Percentiles rank a stretch among this genome's conserved stretches.
phyloP scores from a whole-genome alignment of 2,797 vertebrate species.

The Adelosebastes latens region DNA sequence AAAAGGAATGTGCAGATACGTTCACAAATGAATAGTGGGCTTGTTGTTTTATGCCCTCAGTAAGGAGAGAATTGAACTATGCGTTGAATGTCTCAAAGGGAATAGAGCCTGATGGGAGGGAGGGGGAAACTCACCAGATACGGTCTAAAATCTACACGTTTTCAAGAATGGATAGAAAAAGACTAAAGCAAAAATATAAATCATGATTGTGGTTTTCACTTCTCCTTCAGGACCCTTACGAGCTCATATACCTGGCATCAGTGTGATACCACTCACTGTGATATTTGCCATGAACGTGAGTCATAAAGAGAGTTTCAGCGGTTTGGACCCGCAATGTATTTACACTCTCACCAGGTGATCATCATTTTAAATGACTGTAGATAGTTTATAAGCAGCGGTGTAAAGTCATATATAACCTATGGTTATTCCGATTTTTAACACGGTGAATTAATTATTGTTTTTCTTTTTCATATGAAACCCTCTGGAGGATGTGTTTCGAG shows the following conservation, averaged over 20 bases:
- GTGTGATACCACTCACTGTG: constrained; percentile 30
- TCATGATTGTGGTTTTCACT: constrained; percentile 16
- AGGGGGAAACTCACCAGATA: constrained; percentile 1
- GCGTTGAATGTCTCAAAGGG: constrained; percentile 38
- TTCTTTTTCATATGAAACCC: not conserved
- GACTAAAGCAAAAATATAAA: constrained; percentile 16
- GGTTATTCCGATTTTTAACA: not conserved
- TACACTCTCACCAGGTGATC: constrained; percentile 30
- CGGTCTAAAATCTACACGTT: constrained; percentile 11
- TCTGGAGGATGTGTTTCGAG: not conserved
- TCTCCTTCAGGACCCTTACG: not conserved
- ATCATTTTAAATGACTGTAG: not conserved
- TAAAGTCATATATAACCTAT: not conserved
- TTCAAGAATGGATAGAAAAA: constrained; percentile 1
- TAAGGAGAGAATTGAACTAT: constrained; percentile 52
- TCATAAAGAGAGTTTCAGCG: constrained; percentile 44
- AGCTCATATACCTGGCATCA: constrained; percentile 12
- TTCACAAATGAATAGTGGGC: constrained; percentile 60
- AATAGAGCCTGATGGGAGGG: constrained; percentile 23
- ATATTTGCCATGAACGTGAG: constrained; percentile 44
- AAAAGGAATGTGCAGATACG: constrained; percentile 47
- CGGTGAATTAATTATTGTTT: not conserved
- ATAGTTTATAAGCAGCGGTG: not conserved
- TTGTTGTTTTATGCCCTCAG: constrained; percentile 66
- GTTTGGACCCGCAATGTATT: constrained; percentile 35